Evolutionary conservation across 2,113 vertebrate genomes (phyloP), one percentile per base, ranked within the genome.

Genomic region (Campylomormyrus numenius): DNA sequence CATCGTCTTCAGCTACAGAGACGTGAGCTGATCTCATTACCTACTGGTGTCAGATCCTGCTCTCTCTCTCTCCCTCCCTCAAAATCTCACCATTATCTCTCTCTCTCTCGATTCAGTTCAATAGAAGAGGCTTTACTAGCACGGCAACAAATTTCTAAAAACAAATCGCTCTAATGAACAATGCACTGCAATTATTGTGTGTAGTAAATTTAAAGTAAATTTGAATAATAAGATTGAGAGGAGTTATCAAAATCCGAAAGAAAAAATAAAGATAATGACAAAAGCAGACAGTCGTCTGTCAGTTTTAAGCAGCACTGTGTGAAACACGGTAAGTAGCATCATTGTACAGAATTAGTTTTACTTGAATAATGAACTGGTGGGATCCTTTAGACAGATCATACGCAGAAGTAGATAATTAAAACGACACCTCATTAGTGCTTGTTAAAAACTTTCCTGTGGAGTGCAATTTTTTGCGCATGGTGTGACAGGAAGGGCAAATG

Each of bases 1-100:
- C 89, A 98, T 99, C 27, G 94, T 97, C 5, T 99, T 99, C 15
- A 95, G 96, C 89, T 99, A 99, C 95, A 95, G 96, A 95, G 97
- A 99, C 48, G 98, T 98, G 94, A 96, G 96, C 39, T 9, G 0
- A 45, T 42, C 46, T 56, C 9, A 66, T 62, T 19, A 27, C 15
- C 15, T 46, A 66, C 56, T 21, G 19, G 19, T 62, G 8, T 58
- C 8, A 45, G n/a, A 8, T 7, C 85, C 70, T 48, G 35, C 4
- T 91, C 15, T n/a, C 70, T 52, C 48, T 88, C 49, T 8, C 48
- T 74, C 35, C 85, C 31, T 86, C 80, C 39, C 53, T 66, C 49
- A 62, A n/a, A 62, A n/a, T 19, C n/a, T 90, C 50, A 1, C 85
- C 46, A 48, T 56, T 56, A 21, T 56, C 53, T 21, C 19, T 49